A percentile compares a stretch with the other conserved stretches of the same genome.
These are phyloP conservation scores for Pantala flavescens DNA, from an alignment of 1,140 invertebrate genomes.

Conservation along the genomic window DNA sequence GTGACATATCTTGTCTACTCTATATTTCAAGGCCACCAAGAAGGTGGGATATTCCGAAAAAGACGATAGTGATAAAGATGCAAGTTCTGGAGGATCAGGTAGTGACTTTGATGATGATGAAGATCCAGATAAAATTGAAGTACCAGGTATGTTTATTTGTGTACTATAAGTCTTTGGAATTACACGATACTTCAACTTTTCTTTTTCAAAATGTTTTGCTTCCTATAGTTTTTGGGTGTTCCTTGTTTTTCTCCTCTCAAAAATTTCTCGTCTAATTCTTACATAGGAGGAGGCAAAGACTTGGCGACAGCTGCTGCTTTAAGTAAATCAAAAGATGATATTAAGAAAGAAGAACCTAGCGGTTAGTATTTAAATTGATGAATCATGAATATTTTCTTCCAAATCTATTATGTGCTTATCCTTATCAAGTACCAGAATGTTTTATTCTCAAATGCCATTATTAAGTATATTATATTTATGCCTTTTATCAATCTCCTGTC, in stretches of 20 bases:
- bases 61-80: conserved; percentile 40
- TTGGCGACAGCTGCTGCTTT: conserved; percentile 59
- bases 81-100: conserved; percentile 48
- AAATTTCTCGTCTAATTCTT: neutral
- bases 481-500: too few species aligned
- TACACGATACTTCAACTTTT: neutral
- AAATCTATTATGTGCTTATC: too few species aligned
- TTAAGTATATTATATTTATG: too few species aligned
- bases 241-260: neutral
- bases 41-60: conserved; percentile 17
- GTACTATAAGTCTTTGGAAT: neutral
- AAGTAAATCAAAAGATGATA: conserved; percentile 25
- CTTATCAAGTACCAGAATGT: too few species aligned
- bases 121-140: conserved; percentile 81
- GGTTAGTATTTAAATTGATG: conserved; percentile 20
- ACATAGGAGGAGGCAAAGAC: conserved; percentile 64
- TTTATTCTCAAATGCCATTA: too few species aligned
- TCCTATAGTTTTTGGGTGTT: too few species aligned
- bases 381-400: conserved; percentile 29
- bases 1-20: neutral
- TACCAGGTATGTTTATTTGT: conserved; percentile 52
- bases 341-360: conserved; percentile 28
- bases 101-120: conserved; percentile 74
- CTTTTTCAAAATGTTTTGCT: neutral
- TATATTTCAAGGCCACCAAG: conserved; percentile 16